These are phyloP conservation scores for Hydrophis major DNA, from an alignment of 2,797 vertebrate species.

Conservation along the genomic window DNA sequence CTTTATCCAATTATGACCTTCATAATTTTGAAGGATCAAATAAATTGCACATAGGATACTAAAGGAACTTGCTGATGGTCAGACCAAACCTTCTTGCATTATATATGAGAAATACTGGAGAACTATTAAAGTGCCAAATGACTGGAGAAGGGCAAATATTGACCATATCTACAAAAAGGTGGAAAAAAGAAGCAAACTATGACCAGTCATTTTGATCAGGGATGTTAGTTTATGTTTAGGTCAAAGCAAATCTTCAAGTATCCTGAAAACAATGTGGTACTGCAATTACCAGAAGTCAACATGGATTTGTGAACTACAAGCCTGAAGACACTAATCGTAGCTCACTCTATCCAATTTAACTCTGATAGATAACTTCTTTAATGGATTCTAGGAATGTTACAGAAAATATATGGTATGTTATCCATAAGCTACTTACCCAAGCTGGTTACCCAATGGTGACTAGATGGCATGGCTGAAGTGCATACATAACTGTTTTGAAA, in stretches of 20 bases:
- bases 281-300: not conserved
- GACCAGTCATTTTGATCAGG: not conserved
- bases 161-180: not conserved
- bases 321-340: not conserved
- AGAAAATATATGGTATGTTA: not conserved
- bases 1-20: not conserved
- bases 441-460: not conserved
- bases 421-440: not conserved
- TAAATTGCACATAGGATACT: not conserved
- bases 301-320: not conserved
- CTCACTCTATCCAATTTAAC: not conserved
- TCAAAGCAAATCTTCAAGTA: not conserved
- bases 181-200: not conserved
- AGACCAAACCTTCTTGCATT: not conserved
- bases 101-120: not conserved
- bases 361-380: not conserved
- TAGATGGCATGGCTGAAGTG: not conserved
- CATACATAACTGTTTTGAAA: not conserved
- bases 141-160: not conserved
- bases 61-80: not conserved
- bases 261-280: not conserved
- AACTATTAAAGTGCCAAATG: not conserved
- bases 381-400: not conserved
- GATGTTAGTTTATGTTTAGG: not conserved
- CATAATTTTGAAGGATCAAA: not conserved